Evolutionary conservation across 2,797 vertebrate genomes (phyloP), one percentile per base, ranked within the genome.

Genomic region (Anas capensis): DNA sequence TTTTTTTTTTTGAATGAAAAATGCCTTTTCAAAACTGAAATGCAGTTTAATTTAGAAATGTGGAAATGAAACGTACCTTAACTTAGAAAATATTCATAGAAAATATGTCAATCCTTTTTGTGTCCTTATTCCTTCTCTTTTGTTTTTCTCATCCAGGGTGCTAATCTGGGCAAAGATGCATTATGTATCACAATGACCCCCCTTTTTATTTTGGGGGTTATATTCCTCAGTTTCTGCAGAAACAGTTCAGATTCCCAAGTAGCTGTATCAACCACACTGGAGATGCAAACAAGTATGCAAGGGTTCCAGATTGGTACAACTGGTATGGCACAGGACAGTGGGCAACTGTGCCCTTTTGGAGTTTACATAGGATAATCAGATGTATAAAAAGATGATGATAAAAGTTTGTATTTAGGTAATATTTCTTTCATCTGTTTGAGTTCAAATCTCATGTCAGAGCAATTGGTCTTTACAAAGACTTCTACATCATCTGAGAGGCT

Each of bases 231-330:
- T 57, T 78, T 61, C 19, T 86, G 53, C 66, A 23, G 65, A 60
- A 86, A 14, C 9, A 71, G 49, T 31, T 75, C 36, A 57, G 48
- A 23, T 68, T 42, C 15, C 15, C 58, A n/a, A 31, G 17, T 16
- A 86, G 38, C 14, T 78, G 13, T 48, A 26, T 19, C 14, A 68
- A 51, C 21, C 26, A 18, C 18, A 33, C 3, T 3, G 2, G 17
- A 62, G 15, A 20, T 20, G 17, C 0, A 1, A 26, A 38, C 8
- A 12, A 0, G 3, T 2, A 16, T 21, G 7, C 20, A 61, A 44
- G 11, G 11, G 10, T 86, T 71, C 42, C 26, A 68, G 36, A 38
- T 19, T 44, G 48, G 3, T 23, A 17, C 21, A 90, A n/a, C 4
- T 58, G 36, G 7, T 33, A n/a, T 56, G 54, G 17, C 18, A 56